Percentiles rank a stretch among this genome's conserved stretches.
Conservation (phyloP, 2,888 invertebrate genomes). For the Oscheius onirici region DNA sequence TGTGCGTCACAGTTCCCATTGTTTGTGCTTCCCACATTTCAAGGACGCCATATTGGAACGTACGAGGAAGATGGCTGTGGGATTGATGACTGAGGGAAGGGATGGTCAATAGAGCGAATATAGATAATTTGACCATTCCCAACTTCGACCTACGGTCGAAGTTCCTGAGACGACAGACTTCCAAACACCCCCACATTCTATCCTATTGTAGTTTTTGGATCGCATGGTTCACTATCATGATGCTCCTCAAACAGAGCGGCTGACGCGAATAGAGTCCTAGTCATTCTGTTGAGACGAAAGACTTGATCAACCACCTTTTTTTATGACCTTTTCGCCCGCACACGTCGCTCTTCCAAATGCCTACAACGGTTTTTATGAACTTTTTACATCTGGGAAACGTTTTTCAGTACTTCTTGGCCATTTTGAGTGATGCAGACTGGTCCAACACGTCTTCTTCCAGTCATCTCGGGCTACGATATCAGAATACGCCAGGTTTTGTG, state of each 20-base stretch:
- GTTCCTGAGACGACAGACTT: too few relatives aligned
- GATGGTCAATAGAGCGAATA: too few relatives aligned
- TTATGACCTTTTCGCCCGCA: slow-evolving; percentile 1
- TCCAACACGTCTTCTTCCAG: not conserved
- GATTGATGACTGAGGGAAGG: not conserved
- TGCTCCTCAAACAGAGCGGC: too few relatives aligned
- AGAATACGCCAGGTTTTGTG: slow-evolving; percentile 15
- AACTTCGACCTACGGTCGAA: too few relatives aligned
- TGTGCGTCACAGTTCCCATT: not conserved
- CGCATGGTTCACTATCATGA: too few relatives aligned
- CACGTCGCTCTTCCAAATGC: not conserved
- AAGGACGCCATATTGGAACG: not conserved
- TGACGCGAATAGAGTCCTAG: not conserved
- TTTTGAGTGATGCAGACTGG: slow-evolving; percentile 20
- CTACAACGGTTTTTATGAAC: not conserved
- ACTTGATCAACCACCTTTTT: not conserved
- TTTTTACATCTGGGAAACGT: not conserved
- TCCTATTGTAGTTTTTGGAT: too few relatives aligned
- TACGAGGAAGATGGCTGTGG: not conserved
- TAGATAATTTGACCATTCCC: too few relatives aligned
- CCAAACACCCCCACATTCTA: too few relatives aligned
- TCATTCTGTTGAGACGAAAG: not conserved
- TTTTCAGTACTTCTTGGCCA: slow-evolving; percentile 34
- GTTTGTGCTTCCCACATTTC: slow-evolving; percentile 3
- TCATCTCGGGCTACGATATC: slow-evolving; percentile 27